Base-by-base conservation (phyloP, 2,888 invertebrate genomes). In the Yponomeuta plumbellus region DNA sequence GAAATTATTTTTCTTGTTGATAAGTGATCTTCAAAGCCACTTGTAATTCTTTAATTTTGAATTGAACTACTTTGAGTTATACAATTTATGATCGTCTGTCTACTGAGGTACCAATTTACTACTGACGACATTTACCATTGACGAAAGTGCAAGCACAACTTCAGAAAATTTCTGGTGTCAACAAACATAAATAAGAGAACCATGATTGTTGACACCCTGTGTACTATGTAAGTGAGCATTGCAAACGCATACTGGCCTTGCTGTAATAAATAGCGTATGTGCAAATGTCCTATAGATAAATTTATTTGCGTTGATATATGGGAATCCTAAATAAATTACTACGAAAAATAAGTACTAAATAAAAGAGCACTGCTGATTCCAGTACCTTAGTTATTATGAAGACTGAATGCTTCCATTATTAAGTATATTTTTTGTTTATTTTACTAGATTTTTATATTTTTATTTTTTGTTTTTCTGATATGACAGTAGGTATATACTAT, bases 361-460 rank as follows among this genome's bases (percentile, higher is more conserved):
- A 61, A 61, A 26, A 72, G 70, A 73, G 74, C 71, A 70, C 72
- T 71, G 67, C 69, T 71, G 66, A 65, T 64, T 64, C n/a, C 67
- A 70, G 68, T 67, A 68, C 58, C 57, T 68, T 59, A 22, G 21
- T 67, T 66, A 69, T 70, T 66, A 70, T 68, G 67, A 68, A 69
- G 67, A 68, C 66, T 66, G 57, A 59, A 52, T 59, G 22, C 59
- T 21, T 59, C 23, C 23, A 59, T 59, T 23, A 62, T 39, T 20
- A 62, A 22, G 26, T 21, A 63, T 72, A 77, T 83, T 87, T 87
- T 87, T 85, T 84, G 74, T 78, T n/a, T 73, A 75, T 85, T 86
- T 87, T 85, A 74, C 78, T 78, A 79, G 67, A 69, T 83, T 87
- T 87, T 87, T 82, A 78, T 71, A 75, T 86, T 87, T 88, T 85